Evolutionary conservation across 2,888 invertebrate species (phyloP).

Genomic region (Crocallis elinguaria): DNA sequence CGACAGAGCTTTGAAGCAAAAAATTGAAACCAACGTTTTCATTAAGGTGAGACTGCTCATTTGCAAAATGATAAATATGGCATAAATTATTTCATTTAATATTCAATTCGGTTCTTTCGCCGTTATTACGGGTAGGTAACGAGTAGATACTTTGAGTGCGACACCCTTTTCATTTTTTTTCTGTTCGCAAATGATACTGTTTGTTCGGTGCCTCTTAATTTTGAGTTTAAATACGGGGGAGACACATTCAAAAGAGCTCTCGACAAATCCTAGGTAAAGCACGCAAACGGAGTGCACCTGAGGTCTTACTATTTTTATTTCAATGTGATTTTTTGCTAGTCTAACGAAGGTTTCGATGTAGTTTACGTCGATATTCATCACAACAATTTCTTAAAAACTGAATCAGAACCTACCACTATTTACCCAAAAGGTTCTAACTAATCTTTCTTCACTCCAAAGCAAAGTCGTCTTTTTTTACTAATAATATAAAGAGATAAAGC

Average conservation of each 20-base stretch:
- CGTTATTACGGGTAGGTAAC: conserved; percentile 69
- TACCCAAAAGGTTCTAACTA: no score
- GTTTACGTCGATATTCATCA: no score
- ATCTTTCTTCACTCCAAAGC: no score
- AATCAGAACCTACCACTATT: no score
- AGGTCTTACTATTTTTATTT: conserved; percentile 31
- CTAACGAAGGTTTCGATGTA: no score
- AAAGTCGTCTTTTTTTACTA: no score
- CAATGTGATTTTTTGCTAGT: no score
- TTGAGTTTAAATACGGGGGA: conserved; percentile 79
- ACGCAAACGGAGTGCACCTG: conserved; percentile 59
- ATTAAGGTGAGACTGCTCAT: conserved; percentile 83
- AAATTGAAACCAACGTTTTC: conserved; percentile 73
- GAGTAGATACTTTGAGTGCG: conserved; percentile 70
- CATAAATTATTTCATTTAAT: conserved; percentile 86
- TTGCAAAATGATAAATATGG: conserved; percentile 85
- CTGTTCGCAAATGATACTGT: conserved; percentile 72
- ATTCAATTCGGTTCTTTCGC: conserved; percentile 83
- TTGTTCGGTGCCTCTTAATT: conserved; percentile 79
- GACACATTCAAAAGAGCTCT: conserved; percentile 68
- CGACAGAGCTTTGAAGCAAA: conserved; percentile 40
- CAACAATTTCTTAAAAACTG: no score
- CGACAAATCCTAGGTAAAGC: conserved; percentile 57
- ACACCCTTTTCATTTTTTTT: conserved; percentile 76
- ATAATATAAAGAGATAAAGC: no score